Percentiles rank a stretch among this genome's conserved stretches.
These are phyloP conservation scores for Hyppa rectilinea DNA, from an alignment of 2,888 invertebrate species.

Conservation along the genomic window DNA sequence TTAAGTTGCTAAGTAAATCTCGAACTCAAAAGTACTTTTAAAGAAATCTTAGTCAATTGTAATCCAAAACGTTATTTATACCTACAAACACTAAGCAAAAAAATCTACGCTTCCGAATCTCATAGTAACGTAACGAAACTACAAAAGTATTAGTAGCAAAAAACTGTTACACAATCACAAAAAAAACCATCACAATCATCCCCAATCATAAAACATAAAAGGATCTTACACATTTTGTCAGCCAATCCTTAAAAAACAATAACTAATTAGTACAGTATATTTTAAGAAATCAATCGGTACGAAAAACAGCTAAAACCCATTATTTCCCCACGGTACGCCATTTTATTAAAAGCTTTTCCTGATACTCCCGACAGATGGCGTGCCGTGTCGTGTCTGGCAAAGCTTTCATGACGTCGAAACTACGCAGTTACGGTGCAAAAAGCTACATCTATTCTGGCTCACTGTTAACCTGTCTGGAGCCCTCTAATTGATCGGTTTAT, in stretches of 20 bases:
- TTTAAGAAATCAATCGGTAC: neutral
- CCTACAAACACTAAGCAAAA: too few relatives aligned
- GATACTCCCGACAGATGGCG: conserved; percentile 47
- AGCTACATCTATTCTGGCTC: conserved; percentile 19
- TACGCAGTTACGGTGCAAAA: conserved; percentile 16
- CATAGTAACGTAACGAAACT: too few relatives aligned
- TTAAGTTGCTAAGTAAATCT: neutral
- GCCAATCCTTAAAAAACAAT: neutral
- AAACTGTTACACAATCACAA: neutral
- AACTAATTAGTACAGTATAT: neutral
- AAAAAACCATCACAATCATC: too few relatives aligned
- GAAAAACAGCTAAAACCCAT: neutral
- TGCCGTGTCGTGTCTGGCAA: neutral
- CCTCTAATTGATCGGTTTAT: conserved; percentile 6
- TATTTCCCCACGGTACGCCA: neutral
- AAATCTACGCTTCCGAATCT: too few relatives aligned
- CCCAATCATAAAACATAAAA: neutral
- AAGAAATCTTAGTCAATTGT: too few relatives aligned
- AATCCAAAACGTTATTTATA: too few relatives aligned
- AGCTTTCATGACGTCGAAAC: conserved; percentile 8
- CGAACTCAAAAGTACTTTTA: neutral
- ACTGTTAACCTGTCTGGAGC: neutral
- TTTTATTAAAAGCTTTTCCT: conserved; percentile 34
- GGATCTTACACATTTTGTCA: neutral
- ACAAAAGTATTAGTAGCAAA: neutral